Evolutionary conservation across 2,797 vertebrate genomes (phyloP).

Genomic region (Coregonus suidteri): DNA sequence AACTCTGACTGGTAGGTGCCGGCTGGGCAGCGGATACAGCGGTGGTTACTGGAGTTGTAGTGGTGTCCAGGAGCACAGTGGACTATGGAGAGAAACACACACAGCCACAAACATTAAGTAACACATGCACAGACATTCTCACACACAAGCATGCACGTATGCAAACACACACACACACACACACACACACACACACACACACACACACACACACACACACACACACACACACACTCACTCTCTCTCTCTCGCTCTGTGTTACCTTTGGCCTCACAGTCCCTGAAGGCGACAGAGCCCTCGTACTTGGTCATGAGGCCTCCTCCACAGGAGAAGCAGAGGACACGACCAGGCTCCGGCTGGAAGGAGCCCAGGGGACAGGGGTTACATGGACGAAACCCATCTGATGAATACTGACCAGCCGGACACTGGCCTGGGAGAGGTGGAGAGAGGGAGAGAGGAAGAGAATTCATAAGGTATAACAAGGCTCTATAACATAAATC

Average conservation of each 20-base stretch:
- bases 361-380: constrained; percentile 83
- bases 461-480: not conserved
- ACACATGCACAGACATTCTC: not conserved
- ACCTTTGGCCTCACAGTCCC: constrained; percentile 97
- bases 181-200: not conserved
- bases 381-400: constrained; percentile 90
- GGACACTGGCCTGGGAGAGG: constrained; percentile 86
- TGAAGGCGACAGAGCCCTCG: constrained; percentile 84
- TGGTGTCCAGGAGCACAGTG: constrained; percentile 95
- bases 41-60: constrained; percentile 92
- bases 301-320: constrained; percentile 91
- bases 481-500: not conserved
- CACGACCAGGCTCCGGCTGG: constrained; percentile 89
- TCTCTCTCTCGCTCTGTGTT: constrained; percentile 21
- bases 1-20: constrained; percentile 95
- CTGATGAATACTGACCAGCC: constrained; percentile 85
- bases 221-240: constrained; percentile 6
- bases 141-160: not conserved
- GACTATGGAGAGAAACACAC: constrained; percentile 68
- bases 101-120: not conserved
- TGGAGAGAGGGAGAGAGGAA: not conserved
- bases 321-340: constrained; percentile 90
- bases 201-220: constrained; percentile 14
- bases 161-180: not conserved
- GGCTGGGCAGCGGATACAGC: constrained; percentile 88